phyloP scores from a whole-genome alignment of 1,140 invertebrate species.

The Hormaphis cornu region DNA sequence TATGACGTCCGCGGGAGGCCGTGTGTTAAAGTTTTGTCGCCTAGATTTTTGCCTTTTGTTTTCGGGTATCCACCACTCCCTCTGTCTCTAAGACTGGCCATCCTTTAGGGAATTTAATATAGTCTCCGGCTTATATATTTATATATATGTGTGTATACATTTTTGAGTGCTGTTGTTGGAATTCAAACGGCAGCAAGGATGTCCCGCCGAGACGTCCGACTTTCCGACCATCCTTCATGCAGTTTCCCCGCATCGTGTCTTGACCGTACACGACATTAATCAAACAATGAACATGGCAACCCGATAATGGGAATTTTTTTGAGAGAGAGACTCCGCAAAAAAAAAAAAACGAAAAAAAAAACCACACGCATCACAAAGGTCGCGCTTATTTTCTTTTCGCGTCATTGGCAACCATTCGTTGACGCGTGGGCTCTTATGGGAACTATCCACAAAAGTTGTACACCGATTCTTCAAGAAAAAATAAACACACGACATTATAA shows the following conservation, averaged over 20 bases:
- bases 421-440: background rate
- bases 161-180: background rate
- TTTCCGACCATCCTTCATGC: background rate
- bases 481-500: background rate
- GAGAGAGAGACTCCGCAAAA: background rate
- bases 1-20: constrained; percentile 8
- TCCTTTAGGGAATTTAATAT: constrained; percentile 13
- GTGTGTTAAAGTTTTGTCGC: constrained; percentile 25
- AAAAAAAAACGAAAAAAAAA: no score
- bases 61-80: background rate
- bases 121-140: background rate
- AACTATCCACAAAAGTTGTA: background rate
- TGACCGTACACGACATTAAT: constrained; percentile 1
- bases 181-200: constrained; percentile 11
- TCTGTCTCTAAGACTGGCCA: background rate
- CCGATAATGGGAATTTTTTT: constrained; percentile 20
- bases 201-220: constrained; percentile 3
- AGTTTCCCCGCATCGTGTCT: background rate
- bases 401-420: constrained; percentile 5
- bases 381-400: constrained; percentile 12
- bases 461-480: background rate
- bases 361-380: background rate
- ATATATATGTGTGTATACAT: no score
- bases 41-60: constrained; percentile 20
- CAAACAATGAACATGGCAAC: constrained; percentile 21